Percentiles rank a stretch among this genome's conserved stretches.
These are phyloP conservation scores for Cyrtorhinus lividipennis DNA, from an alignment of 1,140 invertebrate species.

Conservation along the genomic window DNA sequence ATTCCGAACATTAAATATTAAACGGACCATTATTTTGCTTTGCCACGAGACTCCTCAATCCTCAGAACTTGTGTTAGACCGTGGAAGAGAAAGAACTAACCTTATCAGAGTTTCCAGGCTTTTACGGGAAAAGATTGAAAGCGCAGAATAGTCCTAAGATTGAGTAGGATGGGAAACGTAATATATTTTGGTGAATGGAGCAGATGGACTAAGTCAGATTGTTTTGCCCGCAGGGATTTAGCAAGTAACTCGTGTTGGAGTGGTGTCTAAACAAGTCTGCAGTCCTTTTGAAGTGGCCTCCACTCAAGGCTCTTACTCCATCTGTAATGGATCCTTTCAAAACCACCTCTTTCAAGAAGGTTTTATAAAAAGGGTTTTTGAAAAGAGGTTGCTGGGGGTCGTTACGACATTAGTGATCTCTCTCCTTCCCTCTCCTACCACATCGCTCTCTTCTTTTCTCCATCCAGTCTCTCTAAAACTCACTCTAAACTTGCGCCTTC, in stretches of 20 bases:
- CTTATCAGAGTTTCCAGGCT: neutral
- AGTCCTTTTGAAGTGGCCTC: neutral
- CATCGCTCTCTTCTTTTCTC: neutral
- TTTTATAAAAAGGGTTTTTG: constrained; percentile 9
- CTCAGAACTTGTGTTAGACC: no score
- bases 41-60: no score
- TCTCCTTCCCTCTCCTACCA: neutral
- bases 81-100: no score
- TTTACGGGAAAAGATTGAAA: neutral
- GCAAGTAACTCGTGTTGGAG: constrained; percentile 1
- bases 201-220: neutral
- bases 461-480: neutral
- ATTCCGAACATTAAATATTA: neutral
- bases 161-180: neutral
- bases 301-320: constrained; percentile 8
- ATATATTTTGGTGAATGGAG: neutral
- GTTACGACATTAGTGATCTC: constrained; percentile 6
- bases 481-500: neutral
- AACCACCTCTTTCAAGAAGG: constrained; percentile 6
- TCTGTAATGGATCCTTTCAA: constrained; percentile 9
- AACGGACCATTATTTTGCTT: no score
- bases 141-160: neutral
- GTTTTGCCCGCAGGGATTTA: constrained; percentile 7
- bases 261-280: constrained; percentile 6
- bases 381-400: constrained; percentile 2